Evolutionary conservation across 2,888 invertebrate species (phyloP), one percentile per base, ranked within the genome.

Genomic region (Ornithoptera alexandrae): DNA sequence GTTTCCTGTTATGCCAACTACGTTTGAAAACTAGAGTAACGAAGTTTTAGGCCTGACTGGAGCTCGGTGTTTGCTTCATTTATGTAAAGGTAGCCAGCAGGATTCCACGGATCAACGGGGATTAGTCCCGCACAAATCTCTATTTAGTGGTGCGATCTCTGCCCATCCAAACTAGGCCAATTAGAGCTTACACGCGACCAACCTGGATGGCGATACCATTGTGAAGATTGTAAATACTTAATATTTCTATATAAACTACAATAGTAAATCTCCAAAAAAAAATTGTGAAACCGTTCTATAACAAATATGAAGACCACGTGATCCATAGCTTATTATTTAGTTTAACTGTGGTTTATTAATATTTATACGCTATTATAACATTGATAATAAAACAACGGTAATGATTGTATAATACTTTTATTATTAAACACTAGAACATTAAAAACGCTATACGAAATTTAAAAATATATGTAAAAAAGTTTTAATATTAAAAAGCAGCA

Each of bases 101-200:
- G 83, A 86, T 85, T 83, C 79, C 75, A 79, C 81, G 86, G 87
- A 88, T 89, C 86, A 87, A 83, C 83, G 76, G 75, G 88, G 89
- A 89, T 89, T 89, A 89, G 83, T 82, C 80, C 79, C 79, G 81
- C 81, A 78, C 85, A 90, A 91, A 90, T 90, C 90, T 89, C 86
- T 88, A 86, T 89, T 89, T 89, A 90, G 87, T 86, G 84, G 83
- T 80, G 79, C 85, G 87, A 86, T 87, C 85, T 84, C 82, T 80
- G 83, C 79, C 79, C 84, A 78, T 79, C 81, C 83, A 77, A 88
- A 89, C 86, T 85, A 81, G 90, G 89, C 87, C 90, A 91, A 91
- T 90, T 90, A 90, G 84, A 88, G 89, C 85, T 90, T 88, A 88
- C 83, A 79, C 79, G 75, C 62, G 65, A 72, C 80, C 80, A 85